A percentile compares a stretch with the other conserved stretches of the same genome.
phyloP scores from a whole-genome alignment of 2,888 invertebrate genomes.

The Eretmocerus hayati region DNA sequence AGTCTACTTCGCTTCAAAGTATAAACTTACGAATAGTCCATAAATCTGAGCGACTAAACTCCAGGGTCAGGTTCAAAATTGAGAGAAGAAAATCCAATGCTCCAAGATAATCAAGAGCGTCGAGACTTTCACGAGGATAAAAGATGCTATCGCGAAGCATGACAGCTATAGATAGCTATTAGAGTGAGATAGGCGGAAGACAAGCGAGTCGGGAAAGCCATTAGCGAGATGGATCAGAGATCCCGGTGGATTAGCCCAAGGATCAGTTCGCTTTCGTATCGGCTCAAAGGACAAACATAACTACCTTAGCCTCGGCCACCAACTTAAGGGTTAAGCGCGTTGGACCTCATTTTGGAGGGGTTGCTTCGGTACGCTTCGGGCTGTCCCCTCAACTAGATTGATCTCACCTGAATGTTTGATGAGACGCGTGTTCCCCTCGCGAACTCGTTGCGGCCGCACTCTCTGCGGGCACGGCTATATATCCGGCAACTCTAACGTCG shows the following conservation, averaged over 20 bases:
- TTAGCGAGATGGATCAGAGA: slow-evolving; percentile 25
- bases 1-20: too few relatives aligned
- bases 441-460: too few relatives aligned
- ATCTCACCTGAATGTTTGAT: slow-evolving; percentile 46
- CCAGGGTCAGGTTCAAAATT: too few relatives aligned
- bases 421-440: slow-evolving; percentile 26
- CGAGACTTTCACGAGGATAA: too few relatives aligned
- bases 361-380: not conserved
- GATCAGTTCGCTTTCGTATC: slow-evolving; percentile 30
- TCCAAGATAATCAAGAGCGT: too few relatives aligned
- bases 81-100: too few relatives aligned
- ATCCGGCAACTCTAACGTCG: too few relatives aligned
- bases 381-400: slow-evolving; percentile 31
- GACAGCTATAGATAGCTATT: too few relatives aligned
- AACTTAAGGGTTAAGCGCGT: slow-evolving; percentile 47
- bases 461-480: too few relatives aligned
- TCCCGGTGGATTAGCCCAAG: slow-evolving; percentile 42
- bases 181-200: slow-evolving; percentile 9
- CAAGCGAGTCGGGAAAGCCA: slow-evolving; percentile 5
- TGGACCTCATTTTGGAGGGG: slow-evolving; percentile 12
- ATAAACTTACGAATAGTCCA: too few relatives aligned
- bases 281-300: slow-evolving; percentile 48
- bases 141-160: too few relatives aligned
- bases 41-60: too few relatives aligned
- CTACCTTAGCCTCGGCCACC: slow-evolving; percentile 44